Evolutionary conservation across 2,888 invertebrate species (phyloP).

Genomic region (Orthosia gothica): DNA sequence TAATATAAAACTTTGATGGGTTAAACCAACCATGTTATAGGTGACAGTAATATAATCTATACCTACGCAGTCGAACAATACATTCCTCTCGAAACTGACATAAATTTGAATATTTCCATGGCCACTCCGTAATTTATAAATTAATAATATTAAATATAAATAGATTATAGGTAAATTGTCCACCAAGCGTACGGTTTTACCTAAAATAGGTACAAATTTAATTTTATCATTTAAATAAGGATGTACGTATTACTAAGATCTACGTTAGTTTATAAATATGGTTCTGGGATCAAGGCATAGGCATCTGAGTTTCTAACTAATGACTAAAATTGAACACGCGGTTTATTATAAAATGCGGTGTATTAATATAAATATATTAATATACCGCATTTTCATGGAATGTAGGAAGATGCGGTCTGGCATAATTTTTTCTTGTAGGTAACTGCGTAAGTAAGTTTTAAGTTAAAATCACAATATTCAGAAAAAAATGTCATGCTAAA

Average conservation of each 20-base stretch:
- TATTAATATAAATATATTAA: background rate
- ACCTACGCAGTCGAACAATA: background rate
- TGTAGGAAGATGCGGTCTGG: constrained; percentile 5
- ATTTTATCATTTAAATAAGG: background rate
- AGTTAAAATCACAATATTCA: background rate
- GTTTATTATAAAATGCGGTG: no score
- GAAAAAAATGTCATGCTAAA: background rate
- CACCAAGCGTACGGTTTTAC: background rate
- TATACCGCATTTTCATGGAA: background rate
- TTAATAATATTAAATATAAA: constrained; percentile 6
- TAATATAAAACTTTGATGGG: background rate
- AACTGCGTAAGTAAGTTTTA: background rate
- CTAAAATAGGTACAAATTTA: background rate
- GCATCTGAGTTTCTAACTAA: background rate
- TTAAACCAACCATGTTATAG: background rate
- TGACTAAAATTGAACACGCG: background rate
- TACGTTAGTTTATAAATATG: background rate
- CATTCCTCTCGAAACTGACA: background rate
- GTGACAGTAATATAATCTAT: background rate
- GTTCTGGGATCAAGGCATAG: background rate
- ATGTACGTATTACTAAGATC: background rate
- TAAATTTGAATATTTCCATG: constrained; percentile 5
- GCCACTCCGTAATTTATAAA: background rate
- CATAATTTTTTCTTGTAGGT: background rate
- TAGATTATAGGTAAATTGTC: constrained; percentile 5